phyloP scores from a whole-genome alignment of 1,140 invertebrate species.

The Colletes gigas region DNA sequence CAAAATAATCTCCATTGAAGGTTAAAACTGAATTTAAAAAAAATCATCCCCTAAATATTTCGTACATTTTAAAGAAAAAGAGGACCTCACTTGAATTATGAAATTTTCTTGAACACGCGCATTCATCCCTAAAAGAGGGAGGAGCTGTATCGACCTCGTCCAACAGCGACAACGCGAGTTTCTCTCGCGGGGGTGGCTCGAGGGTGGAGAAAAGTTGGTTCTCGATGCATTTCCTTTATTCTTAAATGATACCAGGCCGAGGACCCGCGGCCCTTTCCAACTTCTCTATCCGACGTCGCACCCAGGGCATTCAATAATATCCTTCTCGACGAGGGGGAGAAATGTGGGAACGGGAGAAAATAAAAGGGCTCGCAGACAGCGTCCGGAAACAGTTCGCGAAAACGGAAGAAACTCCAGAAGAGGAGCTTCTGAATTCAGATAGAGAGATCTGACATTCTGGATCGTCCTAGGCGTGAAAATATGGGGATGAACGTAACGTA shows the following conservation, averaged over 20 bases:
- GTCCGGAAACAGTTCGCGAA: background rate
- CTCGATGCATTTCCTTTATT: constrained; percentile 31
- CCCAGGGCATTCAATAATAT: constrained; percentile 40
- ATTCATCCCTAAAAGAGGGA: background rate
- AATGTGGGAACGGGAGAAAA: background rate
- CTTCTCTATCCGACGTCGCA: constrained; percentile 21
- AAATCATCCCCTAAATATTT: no score
- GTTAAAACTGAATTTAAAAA: no score
- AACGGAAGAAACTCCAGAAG: background rate
- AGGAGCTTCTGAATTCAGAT: constrained; percentile 5
- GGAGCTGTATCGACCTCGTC: constrained; percentile 1
- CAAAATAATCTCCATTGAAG: no score
- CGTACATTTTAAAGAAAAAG: no score
- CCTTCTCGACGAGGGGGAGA: background rate
- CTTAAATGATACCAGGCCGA: constrained; percentile 31
- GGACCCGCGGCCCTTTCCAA: constrained; percentile 29
- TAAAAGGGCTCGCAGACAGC: constrained; percentile 17
- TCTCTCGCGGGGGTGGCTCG: background rate
- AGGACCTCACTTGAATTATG: no score
- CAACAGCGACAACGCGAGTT: constrained; percentile 9
- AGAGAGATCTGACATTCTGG: background rate
- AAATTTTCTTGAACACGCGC: background rate
- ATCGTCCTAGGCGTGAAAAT: background rate
- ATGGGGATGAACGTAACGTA: no score
- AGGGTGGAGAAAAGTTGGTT: constrained; percentile 1